Evolutionary conservation across 2,113 vertebrate genomes (phyloP).

Genomic region (Eupsittula cactorum): DNA sequence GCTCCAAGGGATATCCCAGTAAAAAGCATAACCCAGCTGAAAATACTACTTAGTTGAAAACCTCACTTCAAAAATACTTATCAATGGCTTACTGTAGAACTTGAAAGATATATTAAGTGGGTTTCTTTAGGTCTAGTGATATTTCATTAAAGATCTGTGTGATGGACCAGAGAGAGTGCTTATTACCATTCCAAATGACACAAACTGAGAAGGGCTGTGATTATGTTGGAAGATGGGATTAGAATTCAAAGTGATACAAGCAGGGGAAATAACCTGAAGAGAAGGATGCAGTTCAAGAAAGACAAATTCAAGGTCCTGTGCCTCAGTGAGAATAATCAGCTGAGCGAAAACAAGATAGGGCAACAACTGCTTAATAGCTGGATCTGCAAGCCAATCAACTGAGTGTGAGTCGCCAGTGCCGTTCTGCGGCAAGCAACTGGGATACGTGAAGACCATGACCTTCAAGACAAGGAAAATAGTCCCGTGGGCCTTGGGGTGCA

Average conservation of each 20-base stretch:
- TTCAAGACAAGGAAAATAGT: background rate
- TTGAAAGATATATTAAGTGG: background rate
- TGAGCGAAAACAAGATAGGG: background rate
- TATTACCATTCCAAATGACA: background rate
- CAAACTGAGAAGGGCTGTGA: background rate
- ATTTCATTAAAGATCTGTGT: background rate
- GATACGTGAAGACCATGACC: rapidly evolving
- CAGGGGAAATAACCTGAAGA: background rate
- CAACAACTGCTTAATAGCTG: background rate
- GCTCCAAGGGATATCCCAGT: background rate
- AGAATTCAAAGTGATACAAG: background rate
- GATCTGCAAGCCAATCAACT: background rate
- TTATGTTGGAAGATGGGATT: background rate
- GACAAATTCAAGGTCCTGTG: background rate
- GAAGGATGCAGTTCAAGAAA: background rate
- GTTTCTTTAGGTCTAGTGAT: background rate
- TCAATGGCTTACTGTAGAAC: background rate
- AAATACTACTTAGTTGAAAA: background rate
- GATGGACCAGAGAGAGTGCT: background rate
- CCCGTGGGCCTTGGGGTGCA: background rate
- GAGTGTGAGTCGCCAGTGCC: background rate
- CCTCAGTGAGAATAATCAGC: background rate
- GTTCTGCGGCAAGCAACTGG: background rate
- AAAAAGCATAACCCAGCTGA: background rate
- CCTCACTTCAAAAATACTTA: background rate